Percentiles rank a stretch among this genome's conserved stretches.
Evolutionary conservation across 2,797 vertebrate genomes (phyloP).

Genomic region (Perodicticus potto): DNA sequence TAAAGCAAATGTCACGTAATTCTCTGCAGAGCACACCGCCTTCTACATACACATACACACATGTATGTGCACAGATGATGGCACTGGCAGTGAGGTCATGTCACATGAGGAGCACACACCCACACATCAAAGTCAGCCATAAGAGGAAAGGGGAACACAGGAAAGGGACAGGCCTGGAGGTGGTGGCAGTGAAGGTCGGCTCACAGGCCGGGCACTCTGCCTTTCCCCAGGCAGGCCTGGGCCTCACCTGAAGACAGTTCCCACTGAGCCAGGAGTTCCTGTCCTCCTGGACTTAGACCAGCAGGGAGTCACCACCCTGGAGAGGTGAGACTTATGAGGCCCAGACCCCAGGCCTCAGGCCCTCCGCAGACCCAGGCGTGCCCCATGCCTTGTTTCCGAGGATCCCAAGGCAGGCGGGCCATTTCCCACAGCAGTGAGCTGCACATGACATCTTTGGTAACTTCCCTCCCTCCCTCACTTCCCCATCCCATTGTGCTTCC

Average conservation of each 20-base stretch:
- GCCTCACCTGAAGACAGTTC: neutral
- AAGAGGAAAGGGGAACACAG: accelerated
- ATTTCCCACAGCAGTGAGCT: neutral
- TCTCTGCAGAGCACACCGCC: too few relatives aligned
- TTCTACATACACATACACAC: neutral
- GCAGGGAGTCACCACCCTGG: accelerated
- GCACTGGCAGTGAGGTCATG: too few relatives aligned
- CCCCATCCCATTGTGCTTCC: neutral
- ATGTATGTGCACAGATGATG: neutral
- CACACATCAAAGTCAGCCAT: neutral
- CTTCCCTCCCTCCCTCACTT: neutral
- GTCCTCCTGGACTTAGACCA: neutral
- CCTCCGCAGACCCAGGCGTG: accelerated
- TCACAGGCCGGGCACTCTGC: accelerated
- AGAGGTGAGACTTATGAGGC: neutral
- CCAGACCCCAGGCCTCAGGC: accelerated
- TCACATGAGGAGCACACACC: neutral
- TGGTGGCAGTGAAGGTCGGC: accelerated
- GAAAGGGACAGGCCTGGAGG: accelerated
- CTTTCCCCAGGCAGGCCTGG: too few relatives aligned
- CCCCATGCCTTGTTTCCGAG: neutral
- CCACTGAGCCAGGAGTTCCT: neutral
- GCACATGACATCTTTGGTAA: neutral
- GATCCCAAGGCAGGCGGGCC: neutral
- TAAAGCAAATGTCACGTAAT: neutral